Evolutionary conservation across 2,888 invertebrate genomes (phyloP).

Genomic region (Cheilosia impressa): DNA sequence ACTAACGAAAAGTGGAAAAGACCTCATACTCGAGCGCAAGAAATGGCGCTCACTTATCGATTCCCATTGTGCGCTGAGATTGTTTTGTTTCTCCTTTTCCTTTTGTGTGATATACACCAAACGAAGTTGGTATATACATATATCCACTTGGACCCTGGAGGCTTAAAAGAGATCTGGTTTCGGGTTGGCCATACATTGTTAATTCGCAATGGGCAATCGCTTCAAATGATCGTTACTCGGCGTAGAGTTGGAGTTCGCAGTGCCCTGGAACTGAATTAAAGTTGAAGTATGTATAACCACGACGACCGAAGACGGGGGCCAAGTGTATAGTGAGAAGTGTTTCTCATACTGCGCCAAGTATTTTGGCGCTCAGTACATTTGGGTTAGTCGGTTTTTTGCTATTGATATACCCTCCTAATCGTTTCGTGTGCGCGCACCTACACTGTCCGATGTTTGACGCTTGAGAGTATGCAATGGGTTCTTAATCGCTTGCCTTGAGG

Average conservation of each 20-base stretch:
- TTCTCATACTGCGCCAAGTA: constrained; percentile 62
- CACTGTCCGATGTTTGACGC: constrained; percentile 28
- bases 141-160: constrained; percentile 53
- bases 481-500: constrained; percentile 30
- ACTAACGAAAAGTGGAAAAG: constrained; percentile 66
- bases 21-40: constrained; percentile 55
- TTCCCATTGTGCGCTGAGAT: constrained; percentile 66
- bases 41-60: constrained; percentile 74
- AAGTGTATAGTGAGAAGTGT: constrained; percentile 54
- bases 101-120: constrained; percentile 1
- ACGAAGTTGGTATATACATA: constrained; percentile 23
- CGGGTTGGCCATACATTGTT: constrained; percentile 67
- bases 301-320: constrained; percentile 4
- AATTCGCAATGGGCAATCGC: constrained; percentile 71
- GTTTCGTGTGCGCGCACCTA: constrained; percentile 57
- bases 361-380: constrained; percentile 60
- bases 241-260: constrained; percentile 10
- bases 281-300: constrained; percentile 15
- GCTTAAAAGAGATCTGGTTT: constrained; percentile 66
- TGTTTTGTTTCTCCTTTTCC: constrained; percentile 39
- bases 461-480: constrained; percentile 29
- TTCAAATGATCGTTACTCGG: constrained; percentile 56
- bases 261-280: constrained; percentile 58
- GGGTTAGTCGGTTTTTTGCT: constrained; percentile 55
- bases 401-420: constrained; percentile 61